Base-by-base conservation (phyloP, 2,113 vertebrate genomes). In the Pelecanoides urinatrix region DNA sequence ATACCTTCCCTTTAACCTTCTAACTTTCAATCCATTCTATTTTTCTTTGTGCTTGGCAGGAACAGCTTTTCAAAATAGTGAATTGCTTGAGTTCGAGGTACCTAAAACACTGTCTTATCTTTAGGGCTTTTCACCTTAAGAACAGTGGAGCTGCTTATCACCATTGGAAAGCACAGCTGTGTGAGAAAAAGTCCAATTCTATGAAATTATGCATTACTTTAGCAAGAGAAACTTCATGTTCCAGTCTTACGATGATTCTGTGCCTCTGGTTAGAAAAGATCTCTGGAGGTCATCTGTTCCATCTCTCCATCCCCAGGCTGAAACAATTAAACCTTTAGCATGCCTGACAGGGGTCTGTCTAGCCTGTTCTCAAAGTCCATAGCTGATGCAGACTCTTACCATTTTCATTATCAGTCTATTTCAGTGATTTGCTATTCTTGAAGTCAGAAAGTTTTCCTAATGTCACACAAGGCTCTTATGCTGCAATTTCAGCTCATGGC, bases 381-480 rank as follows among this genome's bases (percentile, higher is more conserved):
- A 78, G 55, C 47, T 94, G 73, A 89, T 61, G 56, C 30, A 85
- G 73, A 67, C 34, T 81, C 49, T 87, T 78, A 81, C 6, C 9
- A 53, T 53, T 85, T 87, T 50, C 36, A 44, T 94, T 91, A 95
- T 72, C 73, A 65, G 66, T 29, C 40, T 68, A 1, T 94, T 89
- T 82, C 52, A 63, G 61, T 79, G 73, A 91, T 94, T 91, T 88
- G 36, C 52, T 90, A 22, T 85, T 96, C 91, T 90, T 91, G 61
- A 97, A 95, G 84, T 75, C 81, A 72, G 36, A 85, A 95, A 92
- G 73, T 78, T 90, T 95, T 91, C 47, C 36, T 94, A 75, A 75
- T 79, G 84, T 87, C 87, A 87, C 34, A 65, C 22, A 61, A 80
- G 49, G 23, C 40, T 80, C 42, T 94, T 74, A 44, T 50, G 63